phyloP scores from a whole-genome alignment of 35 echinoderm and acorn worm species.

The Heliocidaris erythrogramma region DNA sequence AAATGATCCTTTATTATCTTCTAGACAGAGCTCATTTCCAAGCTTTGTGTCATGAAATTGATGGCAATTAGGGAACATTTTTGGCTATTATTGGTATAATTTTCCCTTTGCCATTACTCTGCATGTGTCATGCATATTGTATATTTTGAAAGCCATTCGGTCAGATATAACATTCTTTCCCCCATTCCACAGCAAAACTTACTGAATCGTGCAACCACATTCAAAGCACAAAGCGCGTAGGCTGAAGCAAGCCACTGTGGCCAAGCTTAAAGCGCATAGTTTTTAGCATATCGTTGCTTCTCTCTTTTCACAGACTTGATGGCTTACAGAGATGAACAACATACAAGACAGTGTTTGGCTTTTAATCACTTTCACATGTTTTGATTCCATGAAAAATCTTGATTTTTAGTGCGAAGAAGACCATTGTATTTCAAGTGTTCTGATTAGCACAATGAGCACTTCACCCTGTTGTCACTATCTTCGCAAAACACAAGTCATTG shows the following conservation, averaged over 20 bases:
- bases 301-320: slow-evolving; percentile 1
- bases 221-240: not conserved
- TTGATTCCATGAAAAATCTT: not conserved
- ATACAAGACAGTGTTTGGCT: not conserved
- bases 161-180: no score
- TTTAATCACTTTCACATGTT: not conserved
- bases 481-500: slow-evolving; percentile 19
- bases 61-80: no score
- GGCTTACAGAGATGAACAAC: not conserved
- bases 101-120: no score
- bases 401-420: no score
- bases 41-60: no score
- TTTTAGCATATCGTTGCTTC: not conserved
- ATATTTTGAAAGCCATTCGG: no score
- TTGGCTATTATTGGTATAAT: no score
- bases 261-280: not conserved
- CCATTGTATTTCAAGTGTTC: not conserved
- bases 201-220: not conserved
- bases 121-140: no score
- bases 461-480: not conserved
- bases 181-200: not conserved
- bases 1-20: no score
- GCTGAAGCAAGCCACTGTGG: not conserved
- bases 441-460: slow-evolving; percentile 5
- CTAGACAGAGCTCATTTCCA: no score